Conservation (phyloP, 1,140 invertebrate species). For the Neodiprion lecontei region DNA sequence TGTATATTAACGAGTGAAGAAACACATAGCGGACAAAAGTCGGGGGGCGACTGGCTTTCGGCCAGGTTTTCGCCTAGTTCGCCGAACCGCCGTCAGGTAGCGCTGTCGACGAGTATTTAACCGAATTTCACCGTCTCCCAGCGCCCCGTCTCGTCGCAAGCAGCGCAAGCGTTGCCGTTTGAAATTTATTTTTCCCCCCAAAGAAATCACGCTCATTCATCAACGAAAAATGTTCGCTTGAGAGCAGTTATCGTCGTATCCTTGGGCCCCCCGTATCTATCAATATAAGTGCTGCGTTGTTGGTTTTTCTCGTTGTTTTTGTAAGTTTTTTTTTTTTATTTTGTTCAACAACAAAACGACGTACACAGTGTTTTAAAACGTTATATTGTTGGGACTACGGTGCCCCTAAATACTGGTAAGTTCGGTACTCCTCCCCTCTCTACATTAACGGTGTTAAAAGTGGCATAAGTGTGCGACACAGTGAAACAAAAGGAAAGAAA, state of each 20-base stretch:
- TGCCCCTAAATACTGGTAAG: constrained; percentile 36
- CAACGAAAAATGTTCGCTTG: constrained; percentile 27
- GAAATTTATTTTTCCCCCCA: constrained; percentile 45
- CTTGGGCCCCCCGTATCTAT: constrained; percentile 25
- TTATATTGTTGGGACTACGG: constrained; percentile 37
- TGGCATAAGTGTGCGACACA: neutral
- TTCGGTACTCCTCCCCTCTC: constrained; percentile 1
- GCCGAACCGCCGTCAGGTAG: constrained; percentile 51
- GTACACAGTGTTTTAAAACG: constrained; percentile 54
- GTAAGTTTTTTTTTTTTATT: constrained; percentile 22
- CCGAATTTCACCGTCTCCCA: constrained; percentile 49
- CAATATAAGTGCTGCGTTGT: constrained; percentile 14
- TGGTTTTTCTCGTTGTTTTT: constrained; percentile 16
- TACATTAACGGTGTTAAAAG: neutral
- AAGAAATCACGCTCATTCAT: constrained; percentile 30
- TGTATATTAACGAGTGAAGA: neutral
- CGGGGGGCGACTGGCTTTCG: constrained; percentile 47
- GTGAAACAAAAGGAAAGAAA: neutral
- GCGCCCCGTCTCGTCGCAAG: constrained; percentile 58
- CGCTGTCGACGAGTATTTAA: constrained; percentile 61
- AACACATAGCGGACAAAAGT: neutral
- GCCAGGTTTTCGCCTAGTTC: constrained; percentile 49
- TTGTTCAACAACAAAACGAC: constrained; percentile 19
- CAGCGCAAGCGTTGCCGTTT: constrained; percentile 58
- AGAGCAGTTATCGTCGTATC: constrained; percentile 32